A percentile compares a stretch with the other conserved stretches of the same genome.
These are phyloP conservation scores for Anodontia alba DNA, from an alignment of 2,888 invertebrate species.

Conservation along the genomic window DNA sequence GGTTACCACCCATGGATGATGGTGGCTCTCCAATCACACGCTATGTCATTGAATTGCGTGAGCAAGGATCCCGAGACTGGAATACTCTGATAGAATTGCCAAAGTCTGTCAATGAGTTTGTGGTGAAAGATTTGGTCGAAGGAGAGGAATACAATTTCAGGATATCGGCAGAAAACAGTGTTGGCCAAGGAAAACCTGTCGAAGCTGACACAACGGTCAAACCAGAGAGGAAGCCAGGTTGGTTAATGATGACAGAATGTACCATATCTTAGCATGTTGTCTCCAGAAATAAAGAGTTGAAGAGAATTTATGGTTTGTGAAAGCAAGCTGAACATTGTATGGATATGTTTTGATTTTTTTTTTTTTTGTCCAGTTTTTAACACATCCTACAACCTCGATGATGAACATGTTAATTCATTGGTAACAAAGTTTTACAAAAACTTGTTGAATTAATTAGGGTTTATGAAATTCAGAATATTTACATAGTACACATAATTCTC, in stretches of 20 bases:
- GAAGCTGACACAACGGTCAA: slow-evolving; percentile 85
- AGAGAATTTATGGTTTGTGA: too few relatives aligned
- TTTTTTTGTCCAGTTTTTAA: too few relatives aligned
- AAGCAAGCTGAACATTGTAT: too few relatives aligned
- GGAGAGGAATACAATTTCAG: slow-evolving; percentile 96
- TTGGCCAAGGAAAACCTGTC: slow-evolving; percentile 89
- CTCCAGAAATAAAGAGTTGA: too few relatives aligned
- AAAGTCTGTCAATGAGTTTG: slow-evolving; percentile 46
- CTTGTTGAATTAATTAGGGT: too few relatives aligned
- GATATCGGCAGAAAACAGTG: slow-evolving; percentile 93
- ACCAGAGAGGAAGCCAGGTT: slow-evolving; percentile 80
- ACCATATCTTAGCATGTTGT: too few relatives aligned
- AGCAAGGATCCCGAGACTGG: slow-evolving; percentile 90
- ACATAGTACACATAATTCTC: too few relatives aligned
- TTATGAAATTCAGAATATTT: too few relatives aligned
- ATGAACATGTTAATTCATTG: too few relatives aligned
- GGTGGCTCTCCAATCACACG: slow-evolving; percentile 79
- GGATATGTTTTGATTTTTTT: too few relatives aligned
- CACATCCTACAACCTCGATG: too few relatives aligned
- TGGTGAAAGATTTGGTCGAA: slow-evolving; percentile 88
- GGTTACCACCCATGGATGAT: slow-evolving; percentile 79
- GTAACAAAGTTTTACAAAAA: too few relatives aligned
- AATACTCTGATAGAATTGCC: slow-evolving; percentile 86
- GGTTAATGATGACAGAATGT: neutral
- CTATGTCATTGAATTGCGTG: slow-evolving; percentile 87